phyloP scores from a whole-genome alignment of 2,113 vertebrate genomes.

The Fulmarus glacialis region DNA sequence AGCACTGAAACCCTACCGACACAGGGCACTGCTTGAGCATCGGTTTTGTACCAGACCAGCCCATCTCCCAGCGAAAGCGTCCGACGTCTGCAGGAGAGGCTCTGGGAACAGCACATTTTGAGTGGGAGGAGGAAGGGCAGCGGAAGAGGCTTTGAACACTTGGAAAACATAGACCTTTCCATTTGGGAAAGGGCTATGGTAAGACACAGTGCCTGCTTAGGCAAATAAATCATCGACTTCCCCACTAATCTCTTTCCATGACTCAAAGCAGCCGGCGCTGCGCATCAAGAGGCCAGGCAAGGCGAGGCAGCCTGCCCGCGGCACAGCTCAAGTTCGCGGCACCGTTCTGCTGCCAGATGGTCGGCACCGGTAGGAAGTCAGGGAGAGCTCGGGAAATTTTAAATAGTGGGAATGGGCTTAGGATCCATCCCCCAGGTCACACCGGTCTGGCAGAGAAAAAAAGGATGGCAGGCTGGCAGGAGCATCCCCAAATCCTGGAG shows the following conservation, averaged over 20 bases:
- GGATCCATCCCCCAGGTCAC: background rate
- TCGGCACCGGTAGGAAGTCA: rapidly evolving
- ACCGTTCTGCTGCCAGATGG: background rate
- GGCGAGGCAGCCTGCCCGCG: background rate
- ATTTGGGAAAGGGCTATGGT: background rate
- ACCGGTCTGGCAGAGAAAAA: background rate
- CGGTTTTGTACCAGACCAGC: background rate
- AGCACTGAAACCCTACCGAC: background rate
- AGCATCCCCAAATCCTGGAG: background rate
- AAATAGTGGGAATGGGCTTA: background rate
- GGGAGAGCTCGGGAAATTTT: background rate
- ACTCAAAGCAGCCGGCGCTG: conserved; percentile 16
- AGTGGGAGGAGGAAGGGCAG: background rate
- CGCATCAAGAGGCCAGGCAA: background rate
- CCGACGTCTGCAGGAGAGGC: rapidly evolving
- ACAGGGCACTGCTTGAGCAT: background rate
- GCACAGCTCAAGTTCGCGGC: background rate
- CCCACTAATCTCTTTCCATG: conserved; percentile 29
- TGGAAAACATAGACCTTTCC: background rate
- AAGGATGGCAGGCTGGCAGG: background rate
- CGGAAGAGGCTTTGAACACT: background rate
- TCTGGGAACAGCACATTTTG: background rate
- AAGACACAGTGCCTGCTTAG: background rate
- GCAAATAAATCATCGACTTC: conserved; percentile 52
- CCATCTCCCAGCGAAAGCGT: background rate